These are phyloP conservation scores for Belgica antarctica DNA, from an alignment of 2,888 invertebrate genomes.

Conservation along the genomic window DNA sequence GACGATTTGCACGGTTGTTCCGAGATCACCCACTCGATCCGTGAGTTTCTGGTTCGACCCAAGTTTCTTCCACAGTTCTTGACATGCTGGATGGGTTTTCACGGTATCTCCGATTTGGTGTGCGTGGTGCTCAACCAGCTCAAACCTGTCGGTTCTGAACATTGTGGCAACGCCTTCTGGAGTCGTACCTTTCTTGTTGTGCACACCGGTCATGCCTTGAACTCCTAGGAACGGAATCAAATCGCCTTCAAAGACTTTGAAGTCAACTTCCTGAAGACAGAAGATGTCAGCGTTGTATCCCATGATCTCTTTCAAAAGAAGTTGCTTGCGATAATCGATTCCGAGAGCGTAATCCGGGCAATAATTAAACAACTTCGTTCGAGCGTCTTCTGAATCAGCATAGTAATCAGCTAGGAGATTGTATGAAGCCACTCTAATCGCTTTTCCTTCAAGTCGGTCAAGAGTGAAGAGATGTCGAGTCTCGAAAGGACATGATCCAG, in stretches of 20 bases:
- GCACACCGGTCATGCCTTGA: conserved; percentile 61
- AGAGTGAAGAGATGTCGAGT: conserved; percentile 70
- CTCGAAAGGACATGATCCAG: conserved; percentile 79
- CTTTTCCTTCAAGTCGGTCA: conserved; percentile 56
- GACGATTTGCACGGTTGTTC: conserved; percentile 65
- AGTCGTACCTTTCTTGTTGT: conserved; percentile 69
- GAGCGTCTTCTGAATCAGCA: conserved; percentile 77
- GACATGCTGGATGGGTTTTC: conserved; percentile 57
- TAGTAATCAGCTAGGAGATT: conserved; percentile 91
- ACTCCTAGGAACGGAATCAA: conserved; percentile 61
- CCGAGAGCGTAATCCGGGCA: conserved; percentile 78
- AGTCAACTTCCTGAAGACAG: conserved; percentile 91
- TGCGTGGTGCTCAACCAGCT: conserved; percentile 59
- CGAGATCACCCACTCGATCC: conserved; percentile 62
- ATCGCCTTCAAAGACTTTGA: conserved; percentile 69
- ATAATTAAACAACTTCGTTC: conserved; percentile 73
- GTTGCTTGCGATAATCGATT: conserved; percentile 82
- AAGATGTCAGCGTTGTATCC: conserved; percentile 90
- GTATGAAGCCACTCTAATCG: conserved; percentile 74
- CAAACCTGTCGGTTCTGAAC: conserved; percentile 68
- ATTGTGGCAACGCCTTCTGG: conserved; percentile 82
- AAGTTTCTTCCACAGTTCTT: conserved; percentile 62
- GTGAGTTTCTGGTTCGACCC: conserved; percentile 60
- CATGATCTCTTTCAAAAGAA: conserved; percentile 72
- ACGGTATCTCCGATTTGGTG: conserved; percentile 63